Evolutionary conservation across 2,113 vertebrate species (phyloP).

Genomic region (Drymodes brunneopygia): DNA sequence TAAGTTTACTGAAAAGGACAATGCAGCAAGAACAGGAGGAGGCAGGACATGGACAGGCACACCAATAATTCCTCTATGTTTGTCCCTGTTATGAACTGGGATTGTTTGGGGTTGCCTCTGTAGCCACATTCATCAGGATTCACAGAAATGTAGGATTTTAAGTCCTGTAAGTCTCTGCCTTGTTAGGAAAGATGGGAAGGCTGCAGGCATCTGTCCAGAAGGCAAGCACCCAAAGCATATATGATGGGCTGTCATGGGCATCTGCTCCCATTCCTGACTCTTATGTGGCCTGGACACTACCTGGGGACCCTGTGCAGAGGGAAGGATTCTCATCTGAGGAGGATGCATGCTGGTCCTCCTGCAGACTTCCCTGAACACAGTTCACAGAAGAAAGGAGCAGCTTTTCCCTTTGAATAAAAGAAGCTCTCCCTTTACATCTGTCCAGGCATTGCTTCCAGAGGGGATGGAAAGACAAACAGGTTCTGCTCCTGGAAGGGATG

Average conservation of each 20-base stretch:
- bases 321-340: background rate
- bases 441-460: background rate
- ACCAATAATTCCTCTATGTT: background rate
- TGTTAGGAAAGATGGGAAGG: background rate
- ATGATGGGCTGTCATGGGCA: accelerated
- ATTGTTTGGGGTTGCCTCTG: background rate
- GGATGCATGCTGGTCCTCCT: accelerated
- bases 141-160: background rate
- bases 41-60: background rate
- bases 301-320: accelerated
- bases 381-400: background rate
- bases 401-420: background rate
- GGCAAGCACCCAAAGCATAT: accelerated
- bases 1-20: background rate
- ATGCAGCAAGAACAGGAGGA: background rate
- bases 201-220: background rate
- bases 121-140: background rate
- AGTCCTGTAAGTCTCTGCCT: background rate
- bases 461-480: accelerated
- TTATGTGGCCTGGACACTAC: background rate
- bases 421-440: background rate
- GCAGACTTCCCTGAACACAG: background rate
- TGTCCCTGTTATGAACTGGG: background rate
- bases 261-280: background rate
- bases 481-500: background rate